phyloP scores from a whole-genome alignment of 1,140 invertebrate genomes.

The Zophobas morio region DNA sequence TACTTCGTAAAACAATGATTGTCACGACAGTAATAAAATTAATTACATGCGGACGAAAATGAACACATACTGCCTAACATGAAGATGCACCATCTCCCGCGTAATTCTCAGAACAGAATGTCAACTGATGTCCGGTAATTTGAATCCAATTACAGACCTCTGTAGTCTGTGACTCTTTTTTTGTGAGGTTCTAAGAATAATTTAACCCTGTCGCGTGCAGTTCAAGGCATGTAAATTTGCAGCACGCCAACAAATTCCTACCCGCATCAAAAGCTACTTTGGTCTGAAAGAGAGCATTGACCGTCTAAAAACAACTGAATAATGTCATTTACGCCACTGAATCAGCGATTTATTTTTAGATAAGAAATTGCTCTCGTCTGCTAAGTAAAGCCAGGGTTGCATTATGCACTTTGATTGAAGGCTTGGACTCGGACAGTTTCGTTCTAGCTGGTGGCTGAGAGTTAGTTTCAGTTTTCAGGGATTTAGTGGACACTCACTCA shows the following conservation, averaged over 20 bases:
- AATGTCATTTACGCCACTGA: constrained; percentile 57
- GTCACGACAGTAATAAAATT: too few species aligned
- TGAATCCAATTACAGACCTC: constrained; percentile 45
- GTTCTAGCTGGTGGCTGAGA: not conserved
- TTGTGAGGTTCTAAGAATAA: constrained; percentile 56
- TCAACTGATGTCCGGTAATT: constrained; percentile 31
- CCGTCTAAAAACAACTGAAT: constrained; percentile 60
- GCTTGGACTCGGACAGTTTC: not conserved
- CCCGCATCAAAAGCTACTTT: constrained; percentile 56
- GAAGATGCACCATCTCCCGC: too few species aligned
- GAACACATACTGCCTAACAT: too few species aligned
- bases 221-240: constrained; percentile 59
- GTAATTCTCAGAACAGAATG: not conserved
- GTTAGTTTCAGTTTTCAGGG: too few species aligned
- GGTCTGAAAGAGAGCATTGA: constrained; percentile 55
- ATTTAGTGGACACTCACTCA: too few species aligned
- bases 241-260: constrained; percentile 56
- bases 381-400: constrained; percentile 38
- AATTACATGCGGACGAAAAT: too few species aligned
- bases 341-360: constrained; percentile 60
- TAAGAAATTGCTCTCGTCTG: constrained; percentile 51
- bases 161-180: constrained; percentile 33
- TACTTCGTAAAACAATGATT: too few species aligned
- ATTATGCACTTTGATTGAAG: constrained; percentile 28
- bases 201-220: constrained; percentile 58